phyloP scores from a whole-genome alignment of 2,888 invertebrate genomes.

The Ectemnius lituratus region DNA sequence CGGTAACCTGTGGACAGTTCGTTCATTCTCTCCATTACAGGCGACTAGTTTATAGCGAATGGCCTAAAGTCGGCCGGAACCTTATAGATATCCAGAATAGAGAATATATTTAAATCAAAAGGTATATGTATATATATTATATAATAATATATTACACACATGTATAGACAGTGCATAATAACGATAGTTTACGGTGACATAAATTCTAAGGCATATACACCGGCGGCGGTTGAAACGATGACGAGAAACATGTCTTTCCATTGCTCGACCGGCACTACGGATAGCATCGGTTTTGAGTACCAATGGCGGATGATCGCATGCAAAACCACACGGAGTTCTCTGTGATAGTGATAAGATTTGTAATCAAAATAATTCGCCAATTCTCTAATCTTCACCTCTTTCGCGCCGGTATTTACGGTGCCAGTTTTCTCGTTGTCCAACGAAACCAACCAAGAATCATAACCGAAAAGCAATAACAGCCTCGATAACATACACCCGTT shows the following conservation, averaged over 20 bases:
- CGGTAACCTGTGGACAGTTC: slow-evolving; percentile 6
- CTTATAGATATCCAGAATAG: slow-evolving; percentile 63
- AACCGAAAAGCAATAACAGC: slow-evolving; percentile 1
- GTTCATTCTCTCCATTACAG: slow-evolving; percentile 39
- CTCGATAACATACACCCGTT: not conserved
- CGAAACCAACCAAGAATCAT: not conserved
- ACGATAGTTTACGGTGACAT: slow-evolving; percentile 51
- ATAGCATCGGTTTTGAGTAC: slow-evolving; percentile 32
- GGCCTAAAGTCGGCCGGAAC: slow-evolving; percentile 52
- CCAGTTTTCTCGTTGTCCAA: not conserved
- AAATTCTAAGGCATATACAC: slow-evolving; percentile 58
- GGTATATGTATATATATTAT: slow-evolving; percentile 54
- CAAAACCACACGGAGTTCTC: slow-evolving; percentile 25
- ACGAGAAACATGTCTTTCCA: slow-evolving; percentile 46
- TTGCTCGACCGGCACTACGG: slow-evolving; percentile 49
- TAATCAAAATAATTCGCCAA: not conserved
- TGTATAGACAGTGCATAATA: slow-evolving; percentile 49
- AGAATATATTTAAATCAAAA: slow-evolving; percentile 68
- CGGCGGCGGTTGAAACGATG: slow-evolving; percentile 40
- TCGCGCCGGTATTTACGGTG: not conserved
- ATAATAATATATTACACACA: slow-evolving; percentile 59
- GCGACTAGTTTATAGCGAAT: slow-evolving; percentile 56
- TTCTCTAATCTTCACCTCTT: not conserved
- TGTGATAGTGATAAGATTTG: slow-evolving; percentile 42
- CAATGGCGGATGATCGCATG: slow-evolving; percentile 17